Conservation (phyloP, 2,113 vertebrate species). For the Phrynosoma blainvillii region DNA sequence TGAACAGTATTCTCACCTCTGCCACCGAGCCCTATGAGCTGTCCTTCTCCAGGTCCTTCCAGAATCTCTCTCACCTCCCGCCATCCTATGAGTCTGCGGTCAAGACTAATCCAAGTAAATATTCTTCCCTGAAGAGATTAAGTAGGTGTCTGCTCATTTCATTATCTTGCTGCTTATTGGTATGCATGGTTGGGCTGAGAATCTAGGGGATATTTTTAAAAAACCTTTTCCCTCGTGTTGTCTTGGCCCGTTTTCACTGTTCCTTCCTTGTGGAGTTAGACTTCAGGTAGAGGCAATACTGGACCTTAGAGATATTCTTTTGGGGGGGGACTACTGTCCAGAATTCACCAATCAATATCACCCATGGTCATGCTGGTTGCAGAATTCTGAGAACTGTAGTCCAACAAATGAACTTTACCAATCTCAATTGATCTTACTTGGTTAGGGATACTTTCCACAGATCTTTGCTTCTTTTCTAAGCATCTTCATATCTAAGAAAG, state of each 20-base stretch:
- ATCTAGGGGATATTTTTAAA: background rate
- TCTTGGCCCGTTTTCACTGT: background rate
- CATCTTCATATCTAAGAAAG: background rate
- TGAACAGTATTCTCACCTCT: constrained; percentile 96
- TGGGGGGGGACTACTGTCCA: too few species aligned
- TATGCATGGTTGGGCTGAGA: background rate
- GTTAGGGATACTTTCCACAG: background rate
- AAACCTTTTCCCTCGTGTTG: background rate
- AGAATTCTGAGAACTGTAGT: too few species aligned
- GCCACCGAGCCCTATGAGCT: constrained; percentile 98
- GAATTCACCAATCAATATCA: too few species aligned
- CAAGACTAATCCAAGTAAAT: constrained; percentile 94
- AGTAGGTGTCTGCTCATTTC: constrained; percentile 85
- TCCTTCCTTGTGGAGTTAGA: background rate
- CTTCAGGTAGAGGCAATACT: background rate
- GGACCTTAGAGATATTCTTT: too few species aligned
- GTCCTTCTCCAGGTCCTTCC: constrained; percentile 98
- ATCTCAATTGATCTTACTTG: background rate
- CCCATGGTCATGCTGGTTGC: too few species aligned
- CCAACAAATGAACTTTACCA: too few species aligned
- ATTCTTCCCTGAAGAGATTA: constrained; percentile 97
- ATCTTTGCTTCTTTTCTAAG: background rate
- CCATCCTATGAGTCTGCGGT: constrained; percentile 96
- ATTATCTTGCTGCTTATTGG: constrained; percentile 31
- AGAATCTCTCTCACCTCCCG: constrained; percentile 96